phyloP scores from a whole-genome alignment of 1,140 invertebrate genomes.

The Eciton burchellii region DNA sequence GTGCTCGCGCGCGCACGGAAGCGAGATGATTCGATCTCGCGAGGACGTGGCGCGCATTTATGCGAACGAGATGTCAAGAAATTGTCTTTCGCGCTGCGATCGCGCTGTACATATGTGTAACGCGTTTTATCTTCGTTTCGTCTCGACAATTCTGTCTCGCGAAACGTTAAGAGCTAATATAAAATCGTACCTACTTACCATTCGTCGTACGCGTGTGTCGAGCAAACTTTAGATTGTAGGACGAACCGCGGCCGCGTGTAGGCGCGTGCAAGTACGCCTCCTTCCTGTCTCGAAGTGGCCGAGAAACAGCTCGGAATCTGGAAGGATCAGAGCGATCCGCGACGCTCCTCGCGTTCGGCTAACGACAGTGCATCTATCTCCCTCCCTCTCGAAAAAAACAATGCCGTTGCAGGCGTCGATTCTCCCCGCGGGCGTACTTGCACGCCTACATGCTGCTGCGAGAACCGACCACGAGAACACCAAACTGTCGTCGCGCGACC shows the following conservation, averaged over 20 bases:
- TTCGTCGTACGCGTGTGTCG: constrained; percentile 63
- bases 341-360: too few relatives aligned
- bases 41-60: too few relatives aligned
- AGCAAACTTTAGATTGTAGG: constrained; percentile 64
- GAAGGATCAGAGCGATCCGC: too few relatives aligned
- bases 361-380: too few relatives aligned
- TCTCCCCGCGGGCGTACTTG: background rate
- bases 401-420: too few relatives aligned
- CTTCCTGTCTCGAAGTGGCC: too few relatives aligned
- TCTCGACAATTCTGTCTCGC: constrained; percentile 49
- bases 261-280: too few relatives aligned
- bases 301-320: too few relatives aligned
- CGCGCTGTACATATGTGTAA: constrained; percentile 29
- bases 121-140: constrained; percentile 70
- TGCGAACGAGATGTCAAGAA: background rate
- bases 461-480: constrained; percentile 30
- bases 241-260: constrained; percentile 49
- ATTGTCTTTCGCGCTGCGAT: constrained; percentile 52
- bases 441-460: too few relatives aligned
- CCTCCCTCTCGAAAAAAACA: too few relatives aligned
- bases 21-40: background rate
- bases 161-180: constrained; percentile 55
- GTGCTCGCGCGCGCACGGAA: background rate
- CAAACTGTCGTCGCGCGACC: constrained; percentile 28
- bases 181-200: constrained; percentile 64